These are phyloP conservation scores for Podarcis cretensis DNA, from an alignment of 2,113 vertebrate genomes.

Conservation along the genomic window DNA sequence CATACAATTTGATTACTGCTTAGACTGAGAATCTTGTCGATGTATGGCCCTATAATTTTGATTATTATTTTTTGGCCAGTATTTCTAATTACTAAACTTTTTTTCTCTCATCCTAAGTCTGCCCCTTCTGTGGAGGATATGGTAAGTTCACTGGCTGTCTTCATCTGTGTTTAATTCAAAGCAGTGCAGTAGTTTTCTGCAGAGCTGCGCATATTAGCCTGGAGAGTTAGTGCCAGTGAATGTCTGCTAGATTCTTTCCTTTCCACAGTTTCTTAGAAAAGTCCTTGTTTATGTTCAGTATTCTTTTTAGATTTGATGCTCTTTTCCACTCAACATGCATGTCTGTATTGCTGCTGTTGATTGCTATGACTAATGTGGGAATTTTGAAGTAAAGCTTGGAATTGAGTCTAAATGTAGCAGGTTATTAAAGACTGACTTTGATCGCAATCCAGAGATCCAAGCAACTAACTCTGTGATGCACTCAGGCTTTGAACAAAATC, in stretches of 20 bases:
- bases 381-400: constrained; percentile 17
- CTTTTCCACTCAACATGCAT: constrained; percentile 16
- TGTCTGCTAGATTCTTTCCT: constrained; percentile 34
- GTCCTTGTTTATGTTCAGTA: neutral
- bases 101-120: constrained; percentile 89
- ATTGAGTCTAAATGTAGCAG: neutral
- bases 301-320: constrained; percentile 1
- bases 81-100: constrained; percentile 79
- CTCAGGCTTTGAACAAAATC: neutral
- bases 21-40: neutral
- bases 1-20: neutral
- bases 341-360: constrained; percentile 21
- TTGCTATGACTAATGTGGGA: constrained; percentile 5
- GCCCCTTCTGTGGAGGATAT: constrained; percentile 88
- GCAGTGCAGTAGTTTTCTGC: constrained; percentile 52
- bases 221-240: constrained; percentile 52
- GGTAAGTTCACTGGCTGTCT: constrained; percentile 85
- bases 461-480: neutral
- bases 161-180: constrained; percentile 45
- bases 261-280: neutral
- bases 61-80: constrained; percentile 23
- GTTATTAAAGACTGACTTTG: constrained; percentile 16
- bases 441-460: neutral
- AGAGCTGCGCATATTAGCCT: constrained; percentile 21
- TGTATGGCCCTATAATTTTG: constrained; percentile 56